Evolutionary conservation across 2,113 vertebrate genomes (phyloP).

Genomic region (Dasypus novemcinctus): DNA sequence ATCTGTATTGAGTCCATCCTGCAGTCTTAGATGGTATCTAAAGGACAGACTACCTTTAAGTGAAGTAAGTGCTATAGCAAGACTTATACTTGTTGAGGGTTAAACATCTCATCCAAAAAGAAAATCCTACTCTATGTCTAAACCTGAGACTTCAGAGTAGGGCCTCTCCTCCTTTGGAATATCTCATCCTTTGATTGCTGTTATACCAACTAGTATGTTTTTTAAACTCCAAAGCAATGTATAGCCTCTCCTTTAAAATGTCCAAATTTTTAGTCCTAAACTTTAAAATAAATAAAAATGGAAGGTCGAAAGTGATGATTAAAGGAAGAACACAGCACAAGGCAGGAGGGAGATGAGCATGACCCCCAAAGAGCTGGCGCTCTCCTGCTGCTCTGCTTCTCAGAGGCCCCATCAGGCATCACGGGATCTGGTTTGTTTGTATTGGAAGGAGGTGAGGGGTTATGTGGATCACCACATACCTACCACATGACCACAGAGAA

Average conservation of each 20-base stretch:
- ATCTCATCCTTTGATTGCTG: not conserved
- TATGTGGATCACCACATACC: not conserved
- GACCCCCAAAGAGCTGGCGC: not conserved
- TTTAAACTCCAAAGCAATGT: not conserved
- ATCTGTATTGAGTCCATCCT: not conserved
- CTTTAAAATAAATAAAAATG: not conserved
- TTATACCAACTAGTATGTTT: not conserved
- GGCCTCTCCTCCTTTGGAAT: not conserved
- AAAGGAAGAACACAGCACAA: not conserved
- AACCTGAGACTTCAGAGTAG: not conserved
- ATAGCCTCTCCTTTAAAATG: not conserved
- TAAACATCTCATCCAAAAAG: not conserved
- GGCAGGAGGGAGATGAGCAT: not conserved
- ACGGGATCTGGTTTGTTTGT: not conserved
- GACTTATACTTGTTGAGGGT: not conserved
- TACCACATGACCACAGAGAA: not conserved
- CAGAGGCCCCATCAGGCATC: no score
- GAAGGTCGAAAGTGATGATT: not conserved
- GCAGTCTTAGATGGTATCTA: not conserved
- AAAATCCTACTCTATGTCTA: not conserved
- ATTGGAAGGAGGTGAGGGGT: not conserved
- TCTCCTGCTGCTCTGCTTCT: not conserved
- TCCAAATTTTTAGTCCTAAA: not conserved
- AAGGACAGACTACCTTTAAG: not conserved
- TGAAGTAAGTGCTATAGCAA: not conserved